Evolutionary conservation across 2,113 vertebrate genomes (phyloP).

Genomic region (Microtus montanus): DNA sequence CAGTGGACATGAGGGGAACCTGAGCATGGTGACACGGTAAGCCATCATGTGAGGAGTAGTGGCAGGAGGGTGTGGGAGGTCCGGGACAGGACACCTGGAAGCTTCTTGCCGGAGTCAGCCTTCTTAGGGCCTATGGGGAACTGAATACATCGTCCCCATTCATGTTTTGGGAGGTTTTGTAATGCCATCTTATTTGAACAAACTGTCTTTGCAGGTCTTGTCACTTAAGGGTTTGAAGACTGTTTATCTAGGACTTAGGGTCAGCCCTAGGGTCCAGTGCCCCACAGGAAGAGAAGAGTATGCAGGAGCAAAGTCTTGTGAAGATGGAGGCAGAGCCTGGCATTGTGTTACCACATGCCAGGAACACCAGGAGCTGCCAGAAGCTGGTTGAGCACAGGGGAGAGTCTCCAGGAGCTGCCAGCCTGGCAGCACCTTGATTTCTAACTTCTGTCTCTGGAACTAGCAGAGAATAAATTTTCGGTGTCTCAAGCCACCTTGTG

Average conservation of each 20-base stretch:
- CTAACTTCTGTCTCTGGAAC: neutral
- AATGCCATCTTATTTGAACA: neutral
- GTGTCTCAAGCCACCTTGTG: neutral
- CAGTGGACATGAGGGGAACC: neutral
- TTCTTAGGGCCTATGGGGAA: neutral
- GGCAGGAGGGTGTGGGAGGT: rapidly evolving
- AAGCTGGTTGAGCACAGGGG: neutral
- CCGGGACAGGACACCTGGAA: rapidly evolving
- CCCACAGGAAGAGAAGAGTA: neutral
- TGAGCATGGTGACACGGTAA: neutral
- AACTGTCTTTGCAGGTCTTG: neutral
- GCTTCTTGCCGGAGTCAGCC: neutral
- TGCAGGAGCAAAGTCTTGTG: neutral
- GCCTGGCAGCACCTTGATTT: neutral
- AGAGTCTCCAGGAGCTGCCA: neutral
- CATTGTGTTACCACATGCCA: rapidly evolving
- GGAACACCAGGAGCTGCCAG: rapidly evolving
- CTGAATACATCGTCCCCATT: neutral
- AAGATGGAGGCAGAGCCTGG: neutral
- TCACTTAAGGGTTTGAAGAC: neutral
- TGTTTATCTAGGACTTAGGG: neutral
- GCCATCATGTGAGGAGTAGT: neutral
- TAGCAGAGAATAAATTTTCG: neutral
- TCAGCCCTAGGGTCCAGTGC: neutral
- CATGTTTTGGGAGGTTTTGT: neutral